Percentiles rank a stretch among this genome's conserved stretches.
Conservation (phyloP, 2,113 vertebrate genomes). For the Hassar affinis region DNA sequence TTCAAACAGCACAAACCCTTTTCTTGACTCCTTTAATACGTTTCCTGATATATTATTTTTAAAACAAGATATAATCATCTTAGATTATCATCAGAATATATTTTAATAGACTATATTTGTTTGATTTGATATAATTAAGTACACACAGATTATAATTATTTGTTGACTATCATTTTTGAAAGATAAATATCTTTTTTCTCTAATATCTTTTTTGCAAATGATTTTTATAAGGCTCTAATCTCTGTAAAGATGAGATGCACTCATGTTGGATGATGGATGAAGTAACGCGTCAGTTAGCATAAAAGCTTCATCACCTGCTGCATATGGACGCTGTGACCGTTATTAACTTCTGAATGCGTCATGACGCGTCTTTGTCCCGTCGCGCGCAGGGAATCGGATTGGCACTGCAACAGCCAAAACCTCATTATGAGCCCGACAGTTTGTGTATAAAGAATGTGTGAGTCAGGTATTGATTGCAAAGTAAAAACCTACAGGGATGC, state of each 20-base stretch:
- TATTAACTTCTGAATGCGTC: conserved; percentile 55
- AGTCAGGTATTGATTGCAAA: not conserved
- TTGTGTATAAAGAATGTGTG: conserved; percentile 6
- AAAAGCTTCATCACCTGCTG: conserved; percentile 57
- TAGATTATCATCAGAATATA: too few relatives aligned
- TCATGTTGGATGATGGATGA: conserved; percentile 28
- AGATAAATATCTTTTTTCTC: not conserved
- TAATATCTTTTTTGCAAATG: not conserved
- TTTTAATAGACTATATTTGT: not conserved
- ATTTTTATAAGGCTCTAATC: not conserved
- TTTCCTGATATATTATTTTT: not conserved
- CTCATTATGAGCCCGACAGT: conserved; percentile 25
- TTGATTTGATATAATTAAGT: not conserved
- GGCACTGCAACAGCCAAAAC: conserved; percentile 30
- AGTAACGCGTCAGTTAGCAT: conserved; percentile 7
- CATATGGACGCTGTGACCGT: conserved; percentile 51
- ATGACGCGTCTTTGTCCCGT: conserved; percentile 47
- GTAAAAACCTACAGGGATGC: conserved; percentile 3
- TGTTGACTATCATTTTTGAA: not conserved
- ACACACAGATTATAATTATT: not conserved
- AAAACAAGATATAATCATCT: not conserved
- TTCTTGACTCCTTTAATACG: not conserved
- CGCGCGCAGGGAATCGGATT: conserved; percentile 59
- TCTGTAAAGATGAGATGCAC: not conserved
- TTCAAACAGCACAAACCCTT: not conserved